Conservation (phyloP, 2,888 invertebrate genomes). For the Cephus runcator region DNA sequence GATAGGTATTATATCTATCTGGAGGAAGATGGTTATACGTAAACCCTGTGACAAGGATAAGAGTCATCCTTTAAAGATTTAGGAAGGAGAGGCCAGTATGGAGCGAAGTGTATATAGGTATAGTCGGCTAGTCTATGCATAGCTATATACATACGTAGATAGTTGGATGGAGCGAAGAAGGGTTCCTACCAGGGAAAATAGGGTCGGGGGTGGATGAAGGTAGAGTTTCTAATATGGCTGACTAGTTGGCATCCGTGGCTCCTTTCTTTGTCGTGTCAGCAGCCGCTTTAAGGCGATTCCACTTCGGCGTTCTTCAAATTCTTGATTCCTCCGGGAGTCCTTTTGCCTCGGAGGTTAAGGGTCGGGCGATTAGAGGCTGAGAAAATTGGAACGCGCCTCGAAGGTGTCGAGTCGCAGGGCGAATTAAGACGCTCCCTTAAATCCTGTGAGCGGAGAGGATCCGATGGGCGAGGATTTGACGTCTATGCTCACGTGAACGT, state of each 20-base stretch:
- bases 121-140: not conserved
- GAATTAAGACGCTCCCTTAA: constrained; percentile 46
- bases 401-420: constrained; percentile 25
- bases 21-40: not conserved
- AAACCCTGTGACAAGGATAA: constrained; percentile 31
- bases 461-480: not conserved
- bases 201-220: not conserved
- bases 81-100: not conserved
- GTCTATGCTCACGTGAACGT: not conserved
- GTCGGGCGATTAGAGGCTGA: not conserved
- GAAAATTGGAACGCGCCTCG: not conserved
- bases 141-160: not conserved
- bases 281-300: constrained; percentile 2
- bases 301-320: constrained; percentile 1
- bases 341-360: not conserved
- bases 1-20: not conserved
- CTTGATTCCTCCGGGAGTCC: not conserved
- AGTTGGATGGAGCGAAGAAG: not conserved
- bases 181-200: not conserved
- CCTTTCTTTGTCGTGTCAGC: not conserved
- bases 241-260: not conserved
- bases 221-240: not conserved
- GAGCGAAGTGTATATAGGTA: not conserved
- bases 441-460: not conserved
- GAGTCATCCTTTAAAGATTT: constrained; percentile 29